A percentile compares a stretch with the other conserved stretches of the same genome.
Conservation (phyloP, 2,888 invertebrate species). For the Oscheius sp. region DNA sequence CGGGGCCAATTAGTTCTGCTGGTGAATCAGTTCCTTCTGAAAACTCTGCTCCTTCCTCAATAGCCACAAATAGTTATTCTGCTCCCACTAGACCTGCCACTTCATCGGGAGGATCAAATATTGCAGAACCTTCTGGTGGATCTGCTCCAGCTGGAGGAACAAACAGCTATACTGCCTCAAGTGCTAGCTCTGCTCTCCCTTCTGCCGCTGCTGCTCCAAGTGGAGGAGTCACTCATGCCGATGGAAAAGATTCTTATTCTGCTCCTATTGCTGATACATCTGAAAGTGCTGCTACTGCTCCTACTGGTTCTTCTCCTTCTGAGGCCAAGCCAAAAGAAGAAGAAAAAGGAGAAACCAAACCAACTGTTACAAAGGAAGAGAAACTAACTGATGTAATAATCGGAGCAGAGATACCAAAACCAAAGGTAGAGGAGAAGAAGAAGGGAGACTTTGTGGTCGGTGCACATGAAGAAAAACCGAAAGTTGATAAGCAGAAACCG, state of each 20-base stretch:
- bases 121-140: not conserved
- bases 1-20: not conserved
- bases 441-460: slow-evolving; percentile 14
- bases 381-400: not conserved
- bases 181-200: not conserved
- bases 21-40: not conserved
- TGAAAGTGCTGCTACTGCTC: not conserved
- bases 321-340: not conserved
- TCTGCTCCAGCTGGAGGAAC: not conserved
- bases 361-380: no score
- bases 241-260: not conserved
- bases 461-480: slow-evolving; percentile 8
- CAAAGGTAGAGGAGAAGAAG: not conserved
- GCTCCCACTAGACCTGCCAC: slow-evolving; percentile 14
- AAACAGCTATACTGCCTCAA: not conserved
- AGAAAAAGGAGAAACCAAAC: not conserved
- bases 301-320: not conserved
- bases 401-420: no score
- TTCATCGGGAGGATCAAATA: slow-evolving; percentile 7
- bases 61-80: not conserved
- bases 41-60: slow-evolving; percentile 9
- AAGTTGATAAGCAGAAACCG: not conserved
- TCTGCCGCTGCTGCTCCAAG: not conserved
- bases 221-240: not conserved
- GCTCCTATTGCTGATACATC: not conserved